phyloP scores from a whole-genome alignment of 2,797 vertebrate species.

The Acipenser ruthenus region DNA sequence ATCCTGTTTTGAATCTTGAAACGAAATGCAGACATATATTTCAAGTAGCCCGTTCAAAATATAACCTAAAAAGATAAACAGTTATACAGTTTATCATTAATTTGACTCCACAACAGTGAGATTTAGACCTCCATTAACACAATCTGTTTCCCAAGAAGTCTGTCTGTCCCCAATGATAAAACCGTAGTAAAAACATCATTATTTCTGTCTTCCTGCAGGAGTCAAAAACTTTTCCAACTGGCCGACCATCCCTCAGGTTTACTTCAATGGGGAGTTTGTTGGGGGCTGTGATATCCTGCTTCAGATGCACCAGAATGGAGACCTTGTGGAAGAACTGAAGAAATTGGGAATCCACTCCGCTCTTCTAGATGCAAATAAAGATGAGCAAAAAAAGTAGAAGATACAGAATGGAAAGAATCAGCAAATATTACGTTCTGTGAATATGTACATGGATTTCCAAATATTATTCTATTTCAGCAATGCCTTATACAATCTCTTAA shows the following conservation, averaged over 20 bases:
- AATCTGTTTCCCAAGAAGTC: neutral
- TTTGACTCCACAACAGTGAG: neutral
- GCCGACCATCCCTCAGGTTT: conserved; percentile 97
- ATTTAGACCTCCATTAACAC: neutral
- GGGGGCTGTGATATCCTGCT: conserved; percentile 96
- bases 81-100: neutral
- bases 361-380: conserved; percentile 67
- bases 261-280: conserved; percentile 92
- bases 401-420: neutral
- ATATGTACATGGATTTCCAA: too few relatives aligned
- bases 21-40: too few relatives aligned
- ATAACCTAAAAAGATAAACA: too few relatives aligned
- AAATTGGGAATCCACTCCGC: conserved; percentile 86
- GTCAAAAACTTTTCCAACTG: conserved; percentile 94
- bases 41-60: too few relatives aligned
- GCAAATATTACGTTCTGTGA: too few relatives aligned
- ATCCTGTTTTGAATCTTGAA: too few relatives aligned
- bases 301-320: conserved; percentile 98
- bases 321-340: conserved; percentile 90
- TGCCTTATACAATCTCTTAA: too few relatives aligned
- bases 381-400: conserved; percentile 71
- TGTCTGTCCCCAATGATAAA: too few relatives aligned
- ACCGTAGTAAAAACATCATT: neutral
- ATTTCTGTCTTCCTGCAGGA: conserved; percentile 48
- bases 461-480: too few relatives aligned